Evolutionary conservation across 2,113 vertebrate species (phyloP).

Genomic region (Ondatra zibethicus): DNA sequence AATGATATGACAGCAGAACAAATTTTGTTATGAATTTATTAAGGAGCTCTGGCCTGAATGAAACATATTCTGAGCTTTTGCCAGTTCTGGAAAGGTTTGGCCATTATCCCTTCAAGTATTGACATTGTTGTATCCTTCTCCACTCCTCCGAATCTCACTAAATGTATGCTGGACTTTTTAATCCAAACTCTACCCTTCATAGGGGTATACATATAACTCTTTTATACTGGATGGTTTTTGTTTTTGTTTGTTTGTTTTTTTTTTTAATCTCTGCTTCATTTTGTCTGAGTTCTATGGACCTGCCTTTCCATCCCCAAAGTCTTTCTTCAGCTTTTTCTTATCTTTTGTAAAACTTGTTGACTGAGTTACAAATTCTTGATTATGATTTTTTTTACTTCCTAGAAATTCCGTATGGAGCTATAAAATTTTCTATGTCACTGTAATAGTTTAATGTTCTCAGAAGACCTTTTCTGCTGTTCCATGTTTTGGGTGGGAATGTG

Average conservation of each 20-base stretch:
- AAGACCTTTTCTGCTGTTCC: background rate
- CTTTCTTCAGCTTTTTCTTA: slow-evolving; percentile 53
- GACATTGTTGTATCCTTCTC: background rate
- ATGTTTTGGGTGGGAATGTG: background rate
- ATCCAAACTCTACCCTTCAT: background rate
- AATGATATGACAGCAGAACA: background rate
- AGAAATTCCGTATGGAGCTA: slow-evolving; percentile 18
- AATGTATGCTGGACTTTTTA: background rate
- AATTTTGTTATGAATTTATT: slow-evolving; percentile 8
- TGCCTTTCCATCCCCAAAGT: slow-evolving; percentile 34
- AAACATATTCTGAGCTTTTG: background rate
- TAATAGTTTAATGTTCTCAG: slow-evolving; percentile 7
- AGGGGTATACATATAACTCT: background rate
- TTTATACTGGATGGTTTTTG: background rate
- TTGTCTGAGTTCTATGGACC: background rate
- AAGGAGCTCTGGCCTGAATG: background rate
- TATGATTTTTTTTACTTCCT: background rate
- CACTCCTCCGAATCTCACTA: background rate
- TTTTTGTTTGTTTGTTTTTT: no score
- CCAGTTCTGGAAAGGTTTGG: background rate
- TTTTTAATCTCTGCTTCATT: background rate
- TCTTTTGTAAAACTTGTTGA: background rate
- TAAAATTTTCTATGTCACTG: background rate
- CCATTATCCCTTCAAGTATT: background rate
- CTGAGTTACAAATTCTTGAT: slow-evolving; percentile 19